Evolutionary conservation across 2,113 vertebrate genomes (phyloP).

Genomic region (Corvus moneduloides): DNA sequence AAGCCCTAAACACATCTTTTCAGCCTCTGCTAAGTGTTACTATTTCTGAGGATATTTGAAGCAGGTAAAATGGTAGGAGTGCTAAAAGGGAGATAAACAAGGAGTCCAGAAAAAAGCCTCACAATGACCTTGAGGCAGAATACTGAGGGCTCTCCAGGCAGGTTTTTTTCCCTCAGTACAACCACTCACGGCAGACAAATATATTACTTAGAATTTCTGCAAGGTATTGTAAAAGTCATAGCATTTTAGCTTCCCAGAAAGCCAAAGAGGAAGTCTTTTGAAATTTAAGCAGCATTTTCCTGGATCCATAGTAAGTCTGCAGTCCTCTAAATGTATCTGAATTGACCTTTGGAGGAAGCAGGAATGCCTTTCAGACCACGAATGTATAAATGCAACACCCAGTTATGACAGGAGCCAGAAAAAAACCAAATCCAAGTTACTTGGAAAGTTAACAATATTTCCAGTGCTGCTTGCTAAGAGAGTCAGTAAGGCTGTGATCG

Average conservation of each 20-base stretch:
- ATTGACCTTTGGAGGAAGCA: background rate
- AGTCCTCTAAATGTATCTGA: background rate
- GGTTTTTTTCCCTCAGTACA: background rate
- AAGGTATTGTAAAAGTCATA: background rate
- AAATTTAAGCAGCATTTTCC: background rate
- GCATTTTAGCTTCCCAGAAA: background rate
- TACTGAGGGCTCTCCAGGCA: background rate
- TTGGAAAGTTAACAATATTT: background rate
- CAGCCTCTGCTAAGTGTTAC: conserved; percentile 21
- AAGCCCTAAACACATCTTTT: background rate
- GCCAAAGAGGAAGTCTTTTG: background rate
- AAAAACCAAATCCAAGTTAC: background rate
- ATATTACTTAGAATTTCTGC: background rate
- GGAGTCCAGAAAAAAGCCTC: background rate
- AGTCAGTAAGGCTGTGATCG: fast-evolving
- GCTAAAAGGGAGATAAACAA: background rate
- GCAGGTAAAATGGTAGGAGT: background rate
- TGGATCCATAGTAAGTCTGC: background rate
- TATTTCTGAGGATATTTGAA: background rate
- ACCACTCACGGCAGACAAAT: background rate
- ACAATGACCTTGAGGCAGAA: background rate
- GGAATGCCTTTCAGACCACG: background rate
- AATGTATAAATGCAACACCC: background rate
- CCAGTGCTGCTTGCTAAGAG: background rate
- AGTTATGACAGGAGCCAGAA: background rate